These are phyloP conservation scores for Heteromyza rotundicornis DNA, from an alignment of 2,888 invertebrate genomes.

Conservation along the genomic window DNA sequence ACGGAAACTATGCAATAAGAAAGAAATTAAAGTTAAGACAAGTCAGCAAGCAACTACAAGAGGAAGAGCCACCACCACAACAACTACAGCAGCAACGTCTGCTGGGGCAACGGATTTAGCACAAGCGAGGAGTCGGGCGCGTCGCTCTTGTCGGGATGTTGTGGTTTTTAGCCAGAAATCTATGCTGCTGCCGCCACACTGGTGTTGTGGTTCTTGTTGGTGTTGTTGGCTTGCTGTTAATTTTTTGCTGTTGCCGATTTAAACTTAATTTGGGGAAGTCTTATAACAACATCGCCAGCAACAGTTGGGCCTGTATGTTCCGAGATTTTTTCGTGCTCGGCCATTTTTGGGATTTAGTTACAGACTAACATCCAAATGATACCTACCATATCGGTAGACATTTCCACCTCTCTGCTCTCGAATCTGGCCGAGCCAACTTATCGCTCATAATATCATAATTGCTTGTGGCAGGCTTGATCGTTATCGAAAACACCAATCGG, in stretches of 20 bases:
- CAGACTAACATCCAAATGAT: too few species aligned
- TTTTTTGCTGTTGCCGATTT: background rate
- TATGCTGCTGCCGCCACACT: background rate
- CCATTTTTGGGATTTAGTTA: too few species aligned
- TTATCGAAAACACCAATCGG: too few species aligned
- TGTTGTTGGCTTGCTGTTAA: background rate
- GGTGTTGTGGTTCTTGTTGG: background rate
- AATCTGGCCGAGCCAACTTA: too few species aligned
- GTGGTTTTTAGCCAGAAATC: constrained; percentile 4
- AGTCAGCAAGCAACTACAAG: too few species aligned
- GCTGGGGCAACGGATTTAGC: too few species aligned
- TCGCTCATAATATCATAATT: too few species aligned
- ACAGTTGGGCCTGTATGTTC: background rate
- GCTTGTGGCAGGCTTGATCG: too few species aligned
- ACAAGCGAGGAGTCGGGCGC: too few species aligned
- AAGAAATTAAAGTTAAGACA: constrained; percentile 10
- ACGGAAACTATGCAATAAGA: background rate
- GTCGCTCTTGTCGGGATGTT: background rate
- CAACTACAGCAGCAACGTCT: constrained; percentile 9
- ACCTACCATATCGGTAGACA: too few species aligned
- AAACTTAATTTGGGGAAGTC: constrained; percentile 41
- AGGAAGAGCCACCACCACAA: constrained; percentile 13
- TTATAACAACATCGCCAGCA: constrained; percentile 34
- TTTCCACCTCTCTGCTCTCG: too few species aligned
- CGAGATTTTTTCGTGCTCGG: too few species aligned